Base-by-base conservation (phyloP, 1,140 invertebrate genomes). In the Cydia pomonella region DNA sequence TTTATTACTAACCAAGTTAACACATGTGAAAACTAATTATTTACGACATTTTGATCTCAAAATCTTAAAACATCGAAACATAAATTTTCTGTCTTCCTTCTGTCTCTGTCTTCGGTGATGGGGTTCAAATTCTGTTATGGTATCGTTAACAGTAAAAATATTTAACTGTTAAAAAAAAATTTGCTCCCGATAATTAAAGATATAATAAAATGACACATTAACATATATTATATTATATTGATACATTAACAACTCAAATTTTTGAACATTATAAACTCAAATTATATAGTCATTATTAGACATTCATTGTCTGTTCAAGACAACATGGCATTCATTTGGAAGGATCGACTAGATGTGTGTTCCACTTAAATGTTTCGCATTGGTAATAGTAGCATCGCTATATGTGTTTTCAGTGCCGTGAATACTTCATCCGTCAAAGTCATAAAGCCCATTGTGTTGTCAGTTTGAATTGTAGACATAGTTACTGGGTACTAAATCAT, bases 11-110 rank as follows among this genome's bases (percentile, higher is more conserved):
- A 53, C n/a, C 50, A 18, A 53, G 16, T 18, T 33, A 41, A 18
- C n/a, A 38, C 64, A 69, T 69, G 64, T 69, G 64, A 69, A 33
- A 69, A 29, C 64, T 69, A 69, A 69, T 69, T 69, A 69, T 69
- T 69, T 38, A 38, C n/a, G 16, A 38, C 25, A 29, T 27, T 29
- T 18, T 16, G 33, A 16, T 33, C 29, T 33, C n/a, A 29, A 66
- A 66, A 29, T n/a, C 10, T 29, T 18, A 69, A 38, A 33, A 29
- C 64, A 38, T 69, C 27, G 0, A 69, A 69, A 18, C 64, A 69
- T 69, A 9, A 3, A 69, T 33, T 69, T 18, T 41, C 29, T 18
- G 27, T 69, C 27, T 66, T 16, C 16, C 63, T n/a, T 66, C 27
- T 66, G 23, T 66, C 23, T 23, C 10, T 64, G 63, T 64, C 64